phyloP scores from a whole-genome alignment of 2,888 invertebrate genomes.

The Lochmaea crataegi region DNA sequence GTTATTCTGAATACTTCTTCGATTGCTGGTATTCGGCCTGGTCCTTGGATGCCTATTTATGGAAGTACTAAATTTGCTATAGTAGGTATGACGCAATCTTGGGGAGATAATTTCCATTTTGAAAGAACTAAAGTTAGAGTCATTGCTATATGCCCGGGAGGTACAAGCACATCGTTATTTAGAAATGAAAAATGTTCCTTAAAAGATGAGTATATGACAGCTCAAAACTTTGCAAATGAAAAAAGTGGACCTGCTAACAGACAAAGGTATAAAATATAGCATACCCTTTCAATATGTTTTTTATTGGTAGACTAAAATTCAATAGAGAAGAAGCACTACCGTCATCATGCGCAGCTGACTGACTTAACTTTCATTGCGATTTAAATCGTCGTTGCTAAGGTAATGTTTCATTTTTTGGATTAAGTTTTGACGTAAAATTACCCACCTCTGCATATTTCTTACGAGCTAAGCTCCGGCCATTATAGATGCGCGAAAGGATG shows the following conservation, averaged over 20 bases:
- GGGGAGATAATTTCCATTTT: slow-evolving; percentile 50
- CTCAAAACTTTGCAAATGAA: not conserved
- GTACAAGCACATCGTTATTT: slow-evolving; percentile 64
- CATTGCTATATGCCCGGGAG: slow-evolving; percentile 68
- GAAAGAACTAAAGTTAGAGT: slow-evolving; percentile 66
- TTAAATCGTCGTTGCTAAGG: no score
- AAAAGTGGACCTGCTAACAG: slow-evolving; percentile 11
- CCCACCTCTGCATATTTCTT: no score
- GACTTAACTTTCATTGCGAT: no score
- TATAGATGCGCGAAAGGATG: no score
- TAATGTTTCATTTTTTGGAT: no score
- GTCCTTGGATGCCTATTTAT: slow-evolving; percentile 41
- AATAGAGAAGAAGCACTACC: no score
- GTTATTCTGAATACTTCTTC: slow-evolving; percentile 47
- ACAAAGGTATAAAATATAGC: slow-evolving; percentile 35
- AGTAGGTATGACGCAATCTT: slow-evolving; percentile 42
- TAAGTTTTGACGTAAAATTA: no score
- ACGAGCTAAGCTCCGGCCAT: no score
- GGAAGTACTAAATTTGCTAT: slow-evolving; percentile 45
- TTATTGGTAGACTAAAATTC: no score
- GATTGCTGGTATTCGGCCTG: slow-evolving; percentile 35
- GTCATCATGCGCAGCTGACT: no score
- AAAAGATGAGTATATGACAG: slow-evolving; percentile 6
- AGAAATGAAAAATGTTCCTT: slow-evolving; percentile 7
- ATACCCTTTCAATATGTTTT: no score